These are phyloP conservation scores for Phocoena sinus DNA, from an alignment of 2,113 vertebrate genomes.

Conservation along the genomic window DNA sequence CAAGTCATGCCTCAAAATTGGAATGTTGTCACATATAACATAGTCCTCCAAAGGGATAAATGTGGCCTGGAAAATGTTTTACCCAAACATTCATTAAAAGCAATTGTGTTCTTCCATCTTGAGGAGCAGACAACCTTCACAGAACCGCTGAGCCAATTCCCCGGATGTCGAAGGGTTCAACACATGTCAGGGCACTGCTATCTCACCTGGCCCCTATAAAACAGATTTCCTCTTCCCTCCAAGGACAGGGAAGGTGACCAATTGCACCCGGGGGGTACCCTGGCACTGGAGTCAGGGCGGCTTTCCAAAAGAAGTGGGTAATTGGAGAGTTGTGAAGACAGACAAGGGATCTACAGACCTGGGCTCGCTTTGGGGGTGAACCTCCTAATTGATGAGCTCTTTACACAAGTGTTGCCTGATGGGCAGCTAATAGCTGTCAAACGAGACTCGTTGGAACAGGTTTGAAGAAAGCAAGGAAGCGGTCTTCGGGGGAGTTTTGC, in stretches of 20 bases:
- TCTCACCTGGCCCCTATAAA: neutral
- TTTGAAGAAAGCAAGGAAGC: neutral
- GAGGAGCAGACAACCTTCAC: neutral
- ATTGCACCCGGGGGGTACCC: neutral
- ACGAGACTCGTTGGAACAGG: neutral
- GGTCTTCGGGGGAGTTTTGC: neutral
- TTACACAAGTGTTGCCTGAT: neutral
- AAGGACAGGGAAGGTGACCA: neutral
- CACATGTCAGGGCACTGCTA: neutral
- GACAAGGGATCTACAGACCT: neutral
- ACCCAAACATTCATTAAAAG: slow-evolving; percentile 53
- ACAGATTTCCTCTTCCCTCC: neutral
- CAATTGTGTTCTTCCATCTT: neutral
- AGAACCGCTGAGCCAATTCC: neutral
- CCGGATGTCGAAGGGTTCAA: neutral
- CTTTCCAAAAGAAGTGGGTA: slow-evolving; percentile 16
- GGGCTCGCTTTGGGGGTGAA: neutral
- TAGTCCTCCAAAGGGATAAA: slow-evolving; percentile 50
- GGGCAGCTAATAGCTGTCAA: neutral
- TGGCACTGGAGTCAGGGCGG: neutral
- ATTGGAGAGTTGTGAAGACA: neutral
- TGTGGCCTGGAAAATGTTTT: slow-evolving; percentile 57
- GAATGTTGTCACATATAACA: slow-evolving; percentile 65
- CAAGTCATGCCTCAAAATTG: slow-evolving; percentile 46
- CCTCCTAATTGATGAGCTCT: neutral